Evolutionary conservation across 1,140 invertebrate genomes (phyloP).

Genomic region (Drosophila lowei): DNA sequence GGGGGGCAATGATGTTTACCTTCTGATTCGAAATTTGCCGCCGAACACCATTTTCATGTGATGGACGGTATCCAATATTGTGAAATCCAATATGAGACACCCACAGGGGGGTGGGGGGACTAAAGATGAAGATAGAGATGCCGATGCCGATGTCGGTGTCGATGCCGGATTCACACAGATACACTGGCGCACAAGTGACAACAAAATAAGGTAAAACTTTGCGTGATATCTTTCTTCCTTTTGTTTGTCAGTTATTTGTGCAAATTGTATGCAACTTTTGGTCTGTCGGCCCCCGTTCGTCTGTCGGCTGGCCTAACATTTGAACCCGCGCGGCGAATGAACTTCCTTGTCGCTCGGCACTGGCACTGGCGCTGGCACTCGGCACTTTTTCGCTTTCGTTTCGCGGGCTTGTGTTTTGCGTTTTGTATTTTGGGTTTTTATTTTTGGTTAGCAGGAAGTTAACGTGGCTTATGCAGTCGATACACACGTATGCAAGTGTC

Average conservation of each 20-base stretch:
- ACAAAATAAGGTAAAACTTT: slow-evolving; percentile 32
- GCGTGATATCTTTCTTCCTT: slow-evolving; percentile 51
- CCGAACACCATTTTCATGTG: slow-evolving; percentile 81
- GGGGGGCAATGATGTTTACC: slow-evolving; percentile 46
- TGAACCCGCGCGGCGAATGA: slow-evolving; percentile 56
- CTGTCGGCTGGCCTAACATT: slow-evolving; percentile 59
- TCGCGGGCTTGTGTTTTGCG: neutral
- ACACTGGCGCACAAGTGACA: slow-evolving; percentile 22
- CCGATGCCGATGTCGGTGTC: neutral
- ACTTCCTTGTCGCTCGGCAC: slow-evolving; percentile 53
- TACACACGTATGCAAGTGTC: slow-evolving; percentile 66
- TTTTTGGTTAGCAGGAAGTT: slow-evolving; percentile 36
- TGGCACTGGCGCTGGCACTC: neutral
- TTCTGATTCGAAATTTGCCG: slow-evolving; percentile 81
- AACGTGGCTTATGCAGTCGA: slow-evolving; percentile 44
- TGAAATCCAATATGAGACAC: slow-evolving; percentile 71
- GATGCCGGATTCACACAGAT: slow-evolving; percentile 1
- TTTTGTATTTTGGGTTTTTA: slow-evolving; percentile 1
- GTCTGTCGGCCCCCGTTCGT: too few relatives aligned
- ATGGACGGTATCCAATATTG: slow-evolving; percentile 72
- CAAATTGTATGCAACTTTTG: slow-evolving; percentile 64
- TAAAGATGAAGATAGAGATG: neutral
- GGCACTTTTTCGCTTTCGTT: slow-evolving; percentile 18
- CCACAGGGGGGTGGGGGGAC: too few relatives aligned
- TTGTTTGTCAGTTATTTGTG: slow-evolving; percentile 53